Conservation (phyloP, 37 sponge, comb jelly and placozoan genomes). For the Corticium candelabrum region DNA sequence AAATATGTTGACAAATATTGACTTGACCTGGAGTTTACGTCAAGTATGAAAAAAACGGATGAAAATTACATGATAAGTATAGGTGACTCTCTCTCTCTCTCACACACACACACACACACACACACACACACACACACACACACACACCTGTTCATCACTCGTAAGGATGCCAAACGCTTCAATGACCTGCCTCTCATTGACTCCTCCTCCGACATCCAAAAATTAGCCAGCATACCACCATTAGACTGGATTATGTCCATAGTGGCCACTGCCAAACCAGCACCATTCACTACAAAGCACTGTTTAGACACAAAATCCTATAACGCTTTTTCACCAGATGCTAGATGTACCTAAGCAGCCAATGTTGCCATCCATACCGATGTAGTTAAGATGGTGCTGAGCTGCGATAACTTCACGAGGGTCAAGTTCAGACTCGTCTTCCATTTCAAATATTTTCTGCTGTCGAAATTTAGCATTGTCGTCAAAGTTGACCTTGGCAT, state of each 20-base stretch:
- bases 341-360: constrained; percentile 73
- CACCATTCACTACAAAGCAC: constrained; percentile 78
- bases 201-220: constrained; percentile 96
- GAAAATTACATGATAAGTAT: background rate
- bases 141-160: constrained; percentile 64
- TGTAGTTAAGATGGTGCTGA: constrained; percentile 79
- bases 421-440: constrained; percentile 79
- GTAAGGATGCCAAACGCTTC: constrained; percentile 83
- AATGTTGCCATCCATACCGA: constrained; percentile 95
- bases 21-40: constrained; percentile 60
- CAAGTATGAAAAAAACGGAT: background rate
- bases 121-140: background rate
- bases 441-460: constrained; percentile 75
- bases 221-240: constrained; percentile 92
- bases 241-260: constrained; percentile 98
- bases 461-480: constrained; percentile 91
- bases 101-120: constrained; percentile 3
- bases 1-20: constrained; percentile 94
- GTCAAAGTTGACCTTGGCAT: constrained; percentile 98
- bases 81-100: no score
- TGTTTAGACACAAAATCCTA: no score
- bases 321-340: background rate
- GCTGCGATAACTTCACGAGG: constrained; percentile 82
- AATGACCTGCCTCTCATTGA: constrained; percentile 73
- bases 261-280: constrained; percentile 98